A percentile compares a stretch with the other conserved stretches of the same genome.
phyloP scores from a whole-genome alignment of 2,888 invertebrate species.

The Latrodectus elegans region DNA sequence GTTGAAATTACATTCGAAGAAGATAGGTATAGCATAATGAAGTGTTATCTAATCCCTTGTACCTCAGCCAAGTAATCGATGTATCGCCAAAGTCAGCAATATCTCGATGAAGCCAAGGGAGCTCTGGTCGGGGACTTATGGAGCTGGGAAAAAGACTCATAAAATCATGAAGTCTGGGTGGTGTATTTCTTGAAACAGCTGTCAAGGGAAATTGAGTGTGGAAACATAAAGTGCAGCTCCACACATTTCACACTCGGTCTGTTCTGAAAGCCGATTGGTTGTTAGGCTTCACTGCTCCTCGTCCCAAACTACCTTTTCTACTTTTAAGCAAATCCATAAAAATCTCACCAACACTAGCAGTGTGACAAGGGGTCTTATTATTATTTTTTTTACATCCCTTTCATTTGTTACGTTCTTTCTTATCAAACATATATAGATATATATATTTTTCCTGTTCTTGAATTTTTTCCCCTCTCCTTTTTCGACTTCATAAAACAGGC shows the following conservation, averaged over 20 bases:
- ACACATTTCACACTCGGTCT: slow-evolving; percentile 65
- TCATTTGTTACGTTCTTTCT: slow-evolving; percentile 12
- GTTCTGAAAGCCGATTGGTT: slow-evolving; percentile 68
- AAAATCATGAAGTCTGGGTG: slow-evolving; percentile 66
- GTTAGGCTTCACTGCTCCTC: slow-evolving; percentile 61
- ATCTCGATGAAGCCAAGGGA: neutral
- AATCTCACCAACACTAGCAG: slow-evolving; percentile 62
- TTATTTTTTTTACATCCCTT: slow-evolving; percentile 36
- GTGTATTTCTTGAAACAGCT: slow-evolving; percentile 69
- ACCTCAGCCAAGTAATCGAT: slow-evolving; percentile 39
- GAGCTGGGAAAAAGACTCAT: slow-evolving; percentile 55
- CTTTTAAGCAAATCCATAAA: slow-evolving; percentile 69
- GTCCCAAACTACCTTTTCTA: slow-evolving; percentile 62
- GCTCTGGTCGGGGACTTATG: neutral
- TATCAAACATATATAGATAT: neutral
- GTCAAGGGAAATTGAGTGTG: slow-evolving; percentile 69
- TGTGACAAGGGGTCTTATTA: slow-evolving; percentile 44
- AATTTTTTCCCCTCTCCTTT: slow-evolving; percentile 19
- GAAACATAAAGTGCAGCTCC: slow-evolving; percentile 68
- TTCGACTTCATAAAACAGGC: slow-evolving; percentile 65
- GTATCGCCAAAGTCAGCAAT: slow-evolving; percentile 30
- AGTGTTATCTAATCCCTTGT: no score
- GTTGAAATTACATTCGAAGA: no score
- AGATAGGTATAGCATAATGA: no score
- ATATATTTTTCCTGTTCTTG: slow-evolving; percentile 13